Percentiles rank a stretch among this genome's conserved stretches.
phyloP scores from a whole-genome alignment of 2,113 vertebrate species.

The Vulpes ferrilata region DNA sequence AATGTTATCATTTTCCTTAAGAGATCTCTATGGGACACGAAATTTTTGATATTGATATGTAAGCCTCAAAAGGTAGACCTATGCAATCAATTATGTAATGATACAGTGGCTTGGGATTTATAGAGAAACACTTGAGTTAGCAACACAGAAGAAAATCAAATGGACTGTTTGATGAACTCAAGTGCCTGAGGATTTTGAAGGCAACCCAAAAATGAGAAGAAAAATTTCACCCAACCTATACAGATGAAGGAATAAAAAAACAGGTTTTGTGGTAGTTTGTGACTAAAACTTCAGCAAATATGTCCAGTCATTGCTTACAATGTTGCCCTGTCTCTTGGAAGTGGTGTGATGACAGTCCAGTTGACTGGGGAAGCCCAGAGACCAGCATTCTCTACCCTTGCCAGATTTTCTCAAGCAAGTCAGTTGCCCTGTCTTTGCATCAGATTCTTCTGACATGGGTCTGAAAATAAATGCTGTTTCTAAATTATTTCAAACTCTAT shows the following conservation, averaged over 20 bases:
- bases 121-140: slow-evolving; percentile 56
- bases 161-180: slow-evolving; percentile 61
- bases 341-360: not conserved
- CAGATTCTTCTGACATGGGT: not conserved
- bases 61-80: slow-evolving; percentile 48
- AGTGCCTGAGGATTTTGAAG: slow-evolving; percentile 34
- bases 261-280: slow-evolving; percentile 37
- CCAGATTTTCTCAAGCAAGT: slow-evolving; percentile 55
- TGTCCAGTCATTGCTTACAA: slow-evolving; percentile 39
- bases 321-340: slow-evolving; percentile 43
- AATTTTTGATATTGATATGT: slow-evolving; percentile 31
- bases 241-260: slow-evolving; percentile 47
- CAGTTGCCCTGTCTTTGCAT: not conserved
- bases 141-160: slow-evolving; percentile 65
- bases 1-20: slow-evolving; percentile 50
- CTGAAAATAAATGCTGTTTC: slow-evolving; percentile 27
- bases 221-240: not conserved
- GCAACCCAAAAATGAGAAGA: not conserved
- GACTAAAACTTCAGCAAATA: slow-evolving; percentile 57
- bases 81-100: slow-evolving; percentile 63
- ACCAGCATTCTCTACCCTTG: slow-evolving; percentile 30
- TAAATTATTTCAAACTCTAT: not conserved
- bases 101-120: slow-evolving; percentile 18
- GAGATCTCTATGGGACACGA: not conserved
- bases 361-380: slow-evolving; percentile 24